Evolutionary conservation across 2,888 invertebrate genomes (phyloP), one percentile per base, ranked within the genome.

Genomic region (Belgica antarctica): DNA sequence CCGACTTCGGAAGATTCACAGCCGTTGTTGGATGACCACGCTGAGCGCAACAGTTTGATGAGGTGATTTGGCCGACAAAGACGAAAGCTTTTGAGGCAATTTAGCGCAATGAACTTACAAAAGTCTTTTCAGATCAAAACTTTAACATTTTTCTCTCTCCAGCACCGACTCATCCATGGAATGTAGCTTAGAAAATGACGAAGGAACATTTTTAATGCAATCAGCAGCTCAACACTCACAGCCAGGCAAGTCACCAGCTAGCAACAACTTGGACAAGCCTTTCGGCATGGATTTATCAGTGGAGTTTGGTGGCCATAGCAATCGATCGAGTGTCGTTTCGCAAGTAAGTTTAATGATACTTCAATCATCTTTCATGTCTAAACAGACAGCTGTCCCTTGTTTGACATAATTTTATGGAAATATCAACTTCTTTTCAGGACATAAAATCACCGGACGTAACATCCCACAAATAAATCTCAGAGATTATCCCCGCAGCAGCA

Each of bases 231-330:
- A 75, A 81, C 80, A 73, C 77, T 76, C 72, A 80, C 10, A n/a
- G 5, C 2, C 10, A 7, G 15, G n/a, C 5, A 22, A 47, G 12
- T 2, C 46, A 12, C 17, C 12, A 34, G 19, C 57, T 27, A 34
- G 31, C 80, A 71, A 81, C 78, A 80, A 80, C 71, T 77, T 81
- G 70, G 79, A 79, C 76, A 83, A 81, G 74, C 86, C 85, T 47
- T 86, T 86, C 78, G 83, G 82, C 68, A 85, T 83, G 78, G 85
- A 85, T 76, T 79, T 84, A 79, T 63, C 71, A 5, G 71, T 69
- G 36, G 87, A 86, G 77, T 80, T 85, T n/a, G 74, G 84, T 75
- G 79, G 85, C 71, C 81, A 81, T 72, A 85, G 84, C 75, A 85
- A 85, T 76, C 79, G 84, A 74, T 85, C 84, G 75, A 84, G 83